Evolutionary conservation across 2,113 vertebrate genomes (phyloP), one percentile per base, ranked within the genome.

Genomic region (Puntigrus tetrazona): DNA sequence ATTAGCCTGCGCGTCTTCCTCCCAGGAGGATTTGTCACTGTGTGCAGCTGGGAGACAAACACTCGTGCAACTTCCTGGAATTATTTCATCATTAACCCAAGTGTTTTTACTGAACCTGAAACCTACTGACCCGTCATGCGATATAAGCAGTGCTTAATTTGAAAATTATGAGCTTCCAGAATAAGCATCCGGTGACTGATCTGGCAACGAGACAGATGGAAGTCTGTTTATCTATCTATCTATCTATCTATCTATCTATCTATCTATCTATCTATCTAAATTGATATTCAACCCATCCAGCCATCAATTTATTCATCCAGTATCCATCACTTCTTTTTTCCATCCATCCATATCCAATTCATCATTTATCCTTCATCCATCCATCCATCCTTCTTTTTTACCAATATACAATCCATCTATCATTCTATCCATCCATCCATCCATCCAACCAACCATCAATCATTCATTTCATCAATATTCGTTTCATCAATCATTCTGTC

Each of bases 71-170:
- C 34, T 38, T 38, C 55, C 16, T 63, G 38, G 25, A 63, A 45
- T 43, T 29, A 79, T 63, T 79, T 65, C 3, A 20, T 47, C 59
- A 63, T 65, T 80, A 65, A 14, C 59, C 45, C 34, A 31, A 78
- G 31, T 25, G 55, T 78, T 78, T 78, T 61, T 63, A 78, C 22
- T 61, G 34, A 78, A 61, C 61, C 69, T 59, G 11, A 55, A 59
- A 59, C 38, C 13, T 31, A 61, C 36, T 78, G 55, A 78, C 55
- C 77, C 55, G 20, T 78, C 36, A 43, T 18, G 22, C 6, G 25
- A 59, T 1, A 55, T 38, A 25, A 3, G 5, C 2, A 16, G 5
- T 16, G n/a, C 52, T 61, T 61, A 7, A 43, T 78, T 41, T 9
- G 7, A 36, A n/a, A 25, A 38, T 59, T 7, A 78, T 59, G 10